These are phyloP conservation scores for Euleptes europaea DNA, from an alignment of 2,113 vertebrate genomes.

Conservation along the genomic window DNA sequence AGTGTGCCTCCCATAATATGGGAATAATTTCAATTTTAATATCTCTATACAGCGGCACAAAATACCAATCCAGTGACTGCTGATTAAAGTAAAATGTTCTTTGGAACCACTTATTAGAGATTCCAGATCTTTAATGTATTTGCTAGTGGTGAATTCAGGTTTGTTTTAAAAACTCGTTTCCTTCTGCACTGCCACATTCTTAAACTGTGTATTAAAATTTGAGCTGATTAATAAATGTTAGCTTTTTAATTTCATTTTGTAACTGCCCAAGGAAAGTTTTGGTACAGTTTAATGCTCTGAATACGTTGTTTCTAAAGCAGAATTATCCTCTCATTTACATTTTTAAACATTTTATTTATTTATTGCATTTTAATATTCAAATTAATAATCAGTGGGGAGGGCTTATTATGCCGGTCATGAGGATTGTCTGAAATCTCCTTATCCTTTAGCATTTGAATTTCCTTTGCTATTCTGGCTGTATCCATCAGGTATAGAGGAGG, in stretches of 20 bases:
- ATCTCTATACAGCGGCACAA: conserved; percentile 45
- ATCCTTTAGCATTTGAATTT: background rate
- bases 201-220: conserved; percentile 89
- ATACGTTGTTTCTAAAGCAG: conserved; percentile 43
- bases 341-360: conserved; percentile 43
- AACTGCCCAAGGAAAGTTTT: conserved; percentile 70
- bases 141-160: conserved; percentile 81
- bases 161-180: conserved; percentile 84
- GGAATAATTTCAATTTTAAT: conserved; percentile 48
- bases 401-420: conserved; percentile 14
- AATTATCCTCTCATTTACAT: conserved; percentile 56
- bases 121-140: conserved; percentile 78
- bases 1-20: conserved; percentile 48
- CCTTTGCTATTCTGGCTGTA: background rate
- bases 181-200: conserved; percentile 89
- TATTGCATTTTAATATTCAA: conserved; percentile 31
- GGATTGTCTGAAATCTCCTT: conserved; percentile 15
- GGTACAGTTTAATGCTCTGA: conserved; percentile 67
- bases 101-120: conserved; percentile 77
- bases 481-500: background rate
- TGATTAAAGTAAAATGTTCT: conserved; percentile 67
- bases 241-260: conserved; percentile 94
- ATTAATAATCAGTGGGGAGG: background rate
- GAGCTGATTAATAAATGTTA: conserved; percentile 96
- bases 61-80: conserved; percentile 38